phyloP scores from a whole-genome alignment of 2,888 invertebrate genomes.

The Ditylenchus weischeri region DNA sequence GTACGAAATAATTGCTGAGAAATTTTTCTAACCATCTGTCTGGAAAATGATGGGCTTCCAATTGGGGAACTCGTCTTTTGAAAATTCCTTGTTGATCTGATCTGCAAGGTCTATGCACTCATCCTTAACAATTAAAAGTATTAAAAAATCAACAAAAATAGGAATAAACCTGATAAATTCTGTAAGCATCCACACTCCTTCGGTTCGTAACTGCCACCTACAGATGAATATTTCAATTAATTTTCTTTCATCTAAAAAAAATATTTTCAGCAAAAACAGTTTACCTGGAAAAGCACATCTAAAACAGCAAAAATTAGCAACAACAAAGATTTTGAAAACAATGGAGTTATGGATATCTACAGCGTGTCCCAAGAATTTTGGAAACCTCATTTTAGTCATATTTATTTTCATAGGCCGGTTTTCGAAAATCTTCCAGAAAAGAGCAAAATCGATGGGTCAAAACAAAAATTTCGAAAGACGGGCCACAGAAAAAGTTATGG shows the following conservation, averaged over 20 bases:
- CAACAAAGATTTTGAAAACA: no score
- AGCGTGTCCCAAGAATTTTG: no score
- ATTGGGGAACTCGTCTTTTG: constrained; percentile 34
- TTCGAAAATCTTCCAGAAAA: no score
- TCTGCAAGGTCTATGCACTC: constrained; percentile 55
- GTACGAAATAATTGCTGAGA: not conserved
- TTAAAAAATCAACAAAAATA: constrained; percentile 1
- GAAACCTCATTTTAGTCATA: no score
- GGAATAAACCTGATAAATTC: constrained; percentile 47
- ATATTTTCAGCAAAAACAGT: not conserved
- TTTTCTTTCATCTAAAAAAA: not conserved
- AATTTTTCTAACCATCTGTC: constrained; percentile 45
- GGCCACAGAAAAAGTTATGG: no score
- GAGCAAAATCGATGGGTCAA: no score
- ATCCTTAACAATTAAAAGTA: constrained; percentile 32
- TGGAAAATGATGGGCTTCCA: constrained; percentile 58
- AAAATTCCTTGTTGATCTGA: constrained; percentile 45
- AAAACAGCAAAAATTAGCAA: no score
- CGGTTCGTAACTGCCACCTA: constrained; percentile 58
- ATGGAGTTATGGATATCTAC: no score
- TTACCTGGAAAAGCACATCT: constrained; percentile 53
- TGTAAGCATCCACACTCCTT: constrained; percentile 57
- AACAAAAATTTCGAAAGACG: no score
- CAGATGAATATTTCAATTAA: not conserved
- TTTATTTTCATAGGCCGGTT: no score